Evolutionary conservation across 2,113 vertebrate genomes (phyloP).

Genomic region (Microtus montanus): DNA sequence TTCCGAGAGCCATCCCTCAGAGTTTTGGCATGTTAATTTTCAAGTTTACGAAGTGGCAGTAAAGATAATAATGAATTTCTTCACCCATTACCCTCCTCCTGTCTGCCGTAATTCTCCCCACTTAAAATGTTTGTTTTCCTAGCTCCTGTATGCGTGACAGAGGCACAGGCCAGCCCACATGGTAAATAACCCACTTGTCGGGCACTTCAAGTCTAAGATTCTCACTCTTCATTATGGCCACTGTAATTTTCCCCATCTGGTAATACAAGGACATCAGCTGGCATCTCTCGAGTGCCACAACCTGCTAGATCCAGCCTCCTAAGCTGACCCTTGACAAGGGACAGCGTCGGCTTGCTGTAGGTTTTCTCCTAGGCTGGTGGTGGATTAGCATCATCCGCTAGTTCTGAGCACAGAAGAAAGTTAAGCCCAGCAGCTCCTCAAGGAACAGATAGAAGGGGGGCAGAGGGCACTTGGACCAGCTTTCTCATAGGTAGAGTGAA

Average conservation of each 20-base stretch:
- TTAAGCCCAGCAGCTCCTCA: not conserved
- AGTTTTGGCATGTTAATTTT: constrained; percentile 51
- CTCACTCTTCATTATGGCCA: constrained; percentile 57
- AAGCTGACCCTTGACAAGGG: constrained; percentile 71
- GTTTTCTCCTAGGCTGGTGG: constrained; percentile 55
- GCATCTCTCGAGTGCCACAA: constrained; percentile 51
- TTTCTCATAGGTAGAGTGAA: constrained; percentile 51
- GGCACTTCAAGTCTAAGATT: constrained; percentile 32
- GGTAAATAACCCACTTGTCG: not conserved
- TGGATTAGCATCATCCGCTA: constrained; percentile 31
- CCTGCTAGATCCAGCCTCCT: constrained; percentile 53
- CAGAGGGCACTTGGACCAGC: constrained; percentile 50
- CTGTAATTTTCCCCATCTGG: constrained; percentile 62
- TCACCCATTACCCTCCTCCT: not conserved
- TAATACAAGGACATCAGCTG: constrained; percentile 56
- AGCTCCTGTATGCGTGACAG: not conserved
- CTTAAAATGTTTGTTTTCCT: constrained; percentile 21
- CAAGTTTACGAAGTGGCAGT: constrained; percentile 42
- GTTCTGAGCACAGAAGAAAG: not conserved
- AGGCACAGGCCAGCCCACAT: constrained; percentile 8
- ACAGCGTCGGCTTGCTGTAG: constrained; percentile 23
- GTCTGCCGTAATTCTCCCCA: not conserved
- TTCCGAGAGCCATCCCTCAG: not conserved
- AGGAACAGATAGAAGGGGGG: constrained; percentile 21
- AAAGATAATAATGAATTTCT: constrained; percentile 56